Percentiles rank a stretch among this genome's conserved stretches.
Evolutionary conservation across 2,113 vertebrate species (phyloP).

Genomic region (Carettochelys insculpta): DNA sequence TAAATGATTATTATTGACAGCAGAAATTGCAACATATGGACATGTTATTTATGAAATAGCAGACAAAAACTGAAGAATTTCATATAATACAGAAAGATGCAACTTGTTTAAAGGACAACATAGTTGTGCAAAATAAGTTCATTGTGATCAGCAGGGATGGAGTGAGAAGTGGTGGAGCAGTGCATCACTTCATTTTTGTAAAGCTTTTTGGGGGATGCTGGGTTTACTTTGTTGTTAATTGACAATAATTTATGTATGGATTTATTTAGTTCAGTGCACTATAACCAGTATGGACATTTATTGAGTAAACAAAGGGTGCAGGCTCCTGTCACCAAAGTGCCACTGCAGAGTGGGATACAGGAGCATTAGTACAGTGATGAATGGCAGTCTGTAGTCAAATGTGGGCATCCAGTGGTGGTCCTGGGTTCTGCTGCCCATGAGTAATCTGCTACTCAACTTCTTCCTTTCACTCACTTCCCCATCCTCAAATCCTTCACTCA

Average conservation of each 20-base stretch:
- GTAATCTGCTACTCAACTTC: not conserved
- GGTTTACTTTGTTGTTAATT: not conserved
- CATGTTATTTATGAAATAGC: not conserved
- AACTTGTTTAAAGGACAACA: not conserved
- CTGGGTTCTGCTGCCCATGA: not conserved
- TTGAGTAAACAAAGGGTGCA: not conserved
- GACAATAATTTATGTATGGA: not conserved
- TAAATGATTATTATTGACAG: not conserved
- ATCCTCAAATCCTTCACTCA: not conserved
- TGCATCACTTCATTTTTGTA: not conserved
- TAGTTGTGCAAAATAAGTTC: not conserved
- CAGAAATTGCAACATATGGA: not conserved
- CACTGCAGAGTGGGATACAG: not conserved
- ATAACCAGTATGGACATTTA: not conserved
- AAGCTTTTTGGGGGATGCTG: not conserved
- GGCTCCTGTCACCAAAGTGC: constrained; percentile 1
- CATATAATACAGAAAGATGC: not conserved
- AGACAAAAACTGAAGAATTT: not conserved
- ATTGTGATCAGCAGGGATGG: not conserved
- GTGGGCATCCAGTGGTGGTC: not conserved
- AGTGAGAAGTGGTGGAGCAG: not conserved
- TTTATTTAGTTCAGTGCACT: constrained; percentile 8
- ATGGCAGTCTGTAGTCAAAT: not conserved
- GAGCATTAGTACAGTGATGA: constrained; percentile 11
- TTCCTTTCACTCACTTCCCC: not conserved